Percentiles rank a stretch among this genome's conserved stretches.
These are phyloP conservation scores for Drosophila suzukii DNA, from an alignment of 1,140 invertebrate species.

Conservation along the genomic window DNA sequence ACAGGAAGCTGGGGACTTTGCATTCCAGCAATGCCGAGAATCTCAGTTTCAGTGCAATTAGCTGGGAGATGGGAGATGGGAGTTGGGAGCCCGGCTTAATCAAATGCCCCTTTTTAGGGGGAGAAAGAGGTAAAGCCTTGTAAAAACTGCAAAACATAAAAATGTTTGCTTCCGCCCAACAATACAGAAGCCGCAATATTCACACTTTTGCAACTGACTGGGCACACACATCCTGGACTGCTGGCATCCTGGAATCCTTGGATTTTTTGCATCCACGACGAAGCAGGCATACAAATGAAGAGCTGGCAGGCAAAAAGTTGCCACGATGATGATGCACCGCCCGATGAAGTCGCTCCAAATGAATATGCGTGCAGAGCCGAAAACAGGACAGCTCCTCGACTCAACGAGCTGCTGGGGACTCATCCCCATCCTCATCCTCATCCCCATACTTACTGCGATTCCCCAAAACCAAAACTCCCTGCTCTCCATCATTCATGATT, in stretches of 20 bases:
- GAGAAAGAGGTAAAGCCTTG: slow-evolving; percentile 1
- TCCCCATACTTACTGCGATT: not conserved
- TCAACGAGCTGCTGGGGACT: slow-evolving; percentile 7
- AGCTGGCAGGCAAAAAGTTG: slow-evolving; percentile 16
- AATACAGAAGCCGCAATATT: slow-evolving; percentile 60
- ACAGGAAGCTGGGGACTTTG: slow-evolving; percentile 24
- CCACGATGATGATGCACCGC: not conserved
- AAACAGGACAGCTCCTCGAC: slow-evolving; percentile 3
- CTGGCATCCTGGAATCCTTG: not conserved
- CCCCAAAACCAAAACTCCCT: not conserved
- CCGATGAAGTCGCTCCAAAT: slow-evolving; percentile 47
- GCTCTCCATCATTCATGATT: slow-evolving; percentile 26
- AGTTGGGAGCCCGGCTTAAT: slow-evolving; percentile 28
- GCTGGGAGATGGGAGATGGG: slow-evolving; percentile 2
- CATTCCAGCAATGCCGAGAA: slow-evolving; percentile 17
- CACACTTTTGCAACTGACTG: slow-evolving; percentile 53
- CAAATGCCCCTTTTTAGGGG: slow-evolving; percentile 29
- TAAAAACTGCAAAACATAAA: slow-evolving; percentile 39
- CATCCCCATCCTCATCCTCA: not conserved
- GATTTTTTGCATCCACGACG: not conserved
- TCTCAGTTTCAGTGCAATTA: slow-evolving; percentile 45
- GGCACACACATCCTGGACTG: slow-evolving; percentile 4
- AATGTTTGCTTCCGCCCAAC: slow-evolving; percentile 39
- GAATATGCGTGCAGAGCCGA: slow-evolving; percentile 28
- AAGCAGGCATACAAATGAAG: slow-evolving; percentile 44